Conservation (phyloP, 2,113 vertebrate species). For the Poeciliopsis prolifica region DNA sequence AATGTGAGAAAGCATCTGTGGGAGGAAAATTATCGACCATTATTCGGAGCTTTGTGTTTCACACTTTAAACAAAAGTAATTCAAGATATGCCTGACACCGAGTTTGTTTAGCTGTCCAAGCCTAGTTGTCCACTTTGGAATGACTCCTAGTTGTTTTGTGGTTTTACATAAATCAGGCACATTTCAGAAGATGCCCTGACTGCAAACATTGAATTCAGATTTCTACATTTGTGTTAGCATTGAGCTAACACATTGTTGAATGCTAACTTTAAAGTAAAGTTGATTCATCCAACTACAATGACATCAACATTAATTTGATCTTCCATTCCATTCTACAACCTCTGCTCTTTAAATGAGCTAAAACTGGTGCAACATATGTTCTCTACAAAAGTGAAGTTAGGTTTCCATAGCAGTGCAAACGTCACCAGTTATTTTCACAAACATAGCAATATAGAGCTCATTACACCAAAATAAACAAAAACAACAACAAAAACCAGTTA, state of each 20-base stretch:
- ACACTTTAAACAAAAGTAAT: background rate
- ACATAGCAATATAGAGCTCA: background rate
- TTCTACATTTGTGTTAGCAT: background rate
- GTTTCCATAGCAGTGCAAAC: background rate
- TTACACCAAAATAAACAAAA: background rate
- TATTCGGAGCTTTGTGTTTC: background rate
- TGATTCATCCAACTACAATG: background rate
- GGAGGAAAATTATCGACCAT: background rate
- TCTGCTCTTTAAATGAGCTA: background rate
- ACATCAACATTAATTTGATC: background rate
- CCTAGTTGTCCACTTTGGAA: no score
- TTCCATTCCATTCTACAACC: background rate
- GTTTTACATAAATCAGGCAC: no score
- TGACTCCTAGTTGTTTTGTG: no score
- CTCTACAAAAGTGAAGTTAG: background rate
- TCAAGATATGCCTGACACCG: background rate
- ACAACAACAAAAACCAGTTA: background rate
- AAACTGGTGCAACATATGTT: background rate
- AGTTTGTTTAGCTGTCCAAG: background rate
- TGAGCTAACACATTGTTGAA: background rate
- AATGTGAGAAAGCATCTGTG: constrained; percentile 33
- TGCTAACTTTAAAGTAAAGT: background rate
- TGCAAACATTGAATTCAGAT: background rate
- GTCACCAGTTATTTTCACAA: background rate
- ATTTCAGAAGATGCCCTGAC: background rate